phyloP scores from a whole-genome alignment of 2,797 vertebrate species.

The Spinus olivaceus region DNA sequence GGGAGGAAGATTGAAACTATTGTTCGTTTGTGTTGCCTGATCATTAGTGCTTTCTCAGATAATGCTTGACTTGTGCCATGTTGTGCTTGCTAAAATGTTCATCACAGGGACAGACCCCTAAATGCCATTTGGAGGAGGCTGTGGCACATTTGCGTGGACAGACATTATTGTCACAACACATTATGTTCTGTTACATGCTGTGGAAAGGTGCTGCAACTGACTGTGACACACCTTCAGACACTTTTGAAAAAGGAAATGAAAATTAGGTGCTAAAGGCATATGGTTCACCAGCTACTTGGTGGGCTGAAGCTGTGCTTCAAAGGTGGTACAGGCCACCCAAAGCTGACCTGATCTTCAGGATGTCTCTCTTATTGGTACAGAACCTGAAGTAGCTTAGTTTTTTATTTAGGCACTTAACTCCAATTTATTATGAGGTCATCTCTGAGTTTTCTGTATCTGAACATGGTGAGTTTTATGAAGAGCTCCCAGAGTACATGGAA shows the following conservation, averaged over 20 bases:
- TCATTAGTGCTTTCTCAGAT: background rate
- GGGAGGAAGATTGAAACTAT: background rate
- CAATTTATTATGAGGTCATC: background rate
- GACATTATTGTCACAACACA: background rate
- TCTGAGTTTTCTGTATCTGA: background rate
- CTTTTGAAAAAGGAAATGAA: background rate
- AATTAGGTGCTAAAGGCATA: background rate
- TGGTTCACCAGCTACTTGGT: background rate
- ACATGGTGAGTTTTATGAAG: background rate
- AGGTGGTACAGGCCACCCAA: background rate
- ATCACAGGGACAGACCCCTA: background rate
- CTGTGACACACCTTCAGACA: background rate
- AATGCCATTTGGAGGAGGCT: background rate
- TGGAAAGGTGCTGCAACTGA: background rate
- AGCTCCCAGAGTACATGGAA: background rate
- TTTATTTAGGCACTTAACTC: background rate
- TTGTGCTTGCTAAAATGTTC: background rate
- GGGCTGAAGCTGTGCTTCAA: background rate
- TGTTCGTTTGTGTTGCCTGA: background rate
- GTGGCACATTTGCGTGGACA: accelerated
- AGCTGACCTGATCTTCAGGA: background rate
- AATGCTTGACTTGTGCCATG: background rate
- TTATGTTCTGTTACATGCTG: background rate
- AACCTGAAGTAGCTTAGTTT: background rate
- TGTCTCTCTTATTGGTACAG: background rate